These are phyloP conservation scores for Parochlus steinenii DNA, from an alignment of 2,888 invertebrate genomes.

Conservation along the genomic window DNA sequence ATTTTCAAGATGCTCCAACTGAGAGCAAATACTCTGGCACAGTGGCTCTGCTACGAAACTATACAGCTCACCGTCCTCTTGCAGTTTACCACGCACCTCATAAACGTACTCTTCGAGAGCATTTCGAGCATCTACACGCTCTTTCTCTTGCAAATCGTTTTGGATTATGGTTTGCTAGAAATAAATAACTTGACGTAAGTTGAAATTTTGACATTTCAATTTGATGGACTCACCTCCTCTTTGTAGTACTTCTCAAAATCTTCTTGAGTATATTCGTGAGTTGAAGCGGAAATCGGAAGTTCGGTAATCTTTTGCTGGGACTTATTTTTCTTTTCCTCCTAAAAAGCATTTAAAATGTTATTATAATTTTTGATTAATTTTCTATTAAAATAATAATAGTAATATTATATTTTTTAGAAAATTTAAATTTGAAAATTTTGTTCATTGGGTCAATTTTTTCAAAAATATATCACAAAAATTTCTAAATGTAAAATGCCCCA, in stretches of 20 bases:
- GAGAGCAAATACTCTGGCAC: conserved; percentile 40
- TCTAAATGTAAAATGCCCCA: no score
- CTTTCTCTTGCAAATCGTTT: conserved; percentile 84
- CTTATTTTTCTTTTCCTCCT: conserved; percentile 55
- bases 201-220: no score
- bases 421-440: no score
- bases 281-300: conserved; percentile 61
- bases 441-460: no score
- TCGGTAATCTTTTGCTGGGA: conserved; percentile 65
- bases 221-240: conserved; percentile 56
- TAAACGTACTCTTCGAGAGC: conserved; percentile 97
- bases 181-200: conserved; percentile 5
- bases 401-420: no score
- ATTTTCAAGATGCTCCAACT: conserved; percentile 74
- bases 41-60: conserved; percentile 59
- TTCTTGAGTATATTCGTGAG: conserved; percentile 50
- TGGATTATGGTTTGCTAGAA: conserved; percentile 58
- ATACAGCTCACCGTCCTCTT: conserved; percentile 55
- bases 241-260: conserved; percentile 62
- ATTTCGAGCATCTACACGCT: conserved; percentile 89
- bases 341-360: conserved; percentile 15
- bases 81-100: conserved; percentile 79
- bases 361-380: no score
- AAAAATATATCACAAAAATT: no score
- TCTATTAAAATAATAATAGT: no score